Evolutionary conservation across 2,888 invertebrate genomes (phyloP), one percentile per base, ranked within the genome.

Genomic region (Tinea semifulvella): DNA sequence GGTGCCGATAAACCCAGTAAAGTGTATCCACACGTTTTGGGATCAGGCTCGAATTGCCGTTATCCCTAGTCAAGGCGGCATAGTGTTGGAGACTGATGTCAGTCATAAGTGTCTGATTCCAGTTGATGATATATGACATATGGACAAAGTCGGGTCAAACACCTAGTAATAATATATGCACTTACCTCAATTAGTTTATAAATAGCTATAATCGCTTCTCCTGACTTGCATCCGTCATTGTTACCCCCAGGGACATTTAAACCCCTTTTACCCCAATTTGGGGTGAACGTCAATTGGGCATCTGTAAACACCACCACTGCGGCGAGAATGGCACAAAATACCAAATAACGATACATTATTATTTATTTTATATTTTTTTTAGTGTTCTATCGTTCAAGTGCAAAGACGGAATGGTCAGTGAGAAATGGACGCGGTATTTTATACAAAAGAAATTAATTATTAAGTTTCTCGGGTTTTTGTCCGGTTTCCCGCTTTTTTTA

Each of bases 121-220:
- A n/a, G n/a, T n/a, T n/a, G n/a, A n/a, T n/a, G n/a, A n/a, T n/a
- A n/a, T n/a, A n/a, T n/a, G n/a, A n/a, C n/a, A n/a, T n/a, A n/a
- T n/a, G n/a, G n/a, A n/a, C n/a, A n/a, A n/a, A n/a, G n/a, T n/a
- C n/a, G n/a, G n/a, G n/a, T n/a, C n/a, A 7, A 11, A 31, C 6
- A 13, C 14, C n/a, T n/a, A n/a, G n/a, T n/a, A n/a, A n/a, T n/a
- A n/a, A n/a, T n/a, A n/a, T n/a, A n/a, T n/a, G n/a, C 20, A 20
- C 27, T 27, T 27, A 85, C 85, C 81, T 85, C 82, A 47, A 85
- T 82, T 16, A 85, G 67, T 66, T 84, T 85, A 53, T 85, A 84
- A 50, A 85, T 77, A 36, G 82, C 68, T 63, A 80, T 75, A 19
- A 85, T 62, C 17, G 82, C 68, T 48, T 85, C 85, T 50, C 85